phyloP scores from a whole-genome alignment of 2,888 invertebrate species.

The Onthophagus sagittarius region DNA sequence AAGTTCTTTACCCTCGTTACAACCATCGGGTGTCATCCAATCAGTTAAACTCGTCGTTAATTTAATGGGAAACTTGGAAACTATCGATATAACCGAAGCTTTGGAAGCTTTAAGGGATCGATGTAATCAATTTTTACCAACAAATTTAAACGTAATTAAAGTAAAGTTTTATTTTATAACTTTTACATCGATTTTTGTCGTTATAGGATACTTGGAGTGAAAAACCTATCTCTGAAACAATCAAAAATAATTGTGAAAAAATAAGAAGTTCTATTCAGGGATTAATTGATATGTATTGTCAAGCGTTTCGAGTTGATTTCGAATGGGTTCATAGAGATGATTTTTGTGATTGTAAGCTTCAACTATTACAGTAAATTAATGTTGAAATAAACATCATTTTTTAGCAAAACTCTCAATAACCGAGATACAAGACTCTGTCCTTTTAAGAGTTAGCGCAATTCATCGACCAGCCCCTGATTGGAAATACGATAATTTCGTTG shows the following conservation, averaged over 20 bases:
- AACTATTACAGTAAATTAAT: not conserved
- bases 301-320: constrained; percentile 81
- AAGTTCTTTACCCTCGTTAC: constrained; percentile 47
- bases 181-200: not conserved
- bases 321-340: constrained; percentile 51
- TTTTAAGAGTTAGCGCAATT: constrained; percentile 78
- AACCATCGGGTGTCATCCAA: constrained; percentile 75
- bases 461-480: constrained; percentile 74
- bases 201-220: constrained; percentile 34
- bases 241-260: constrained; percentile 65
- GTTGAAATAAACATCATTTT: constrained; percentile 25
- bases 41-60: constrained; percentile 91
- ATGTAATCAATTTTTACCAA: constrained; percentile 35
- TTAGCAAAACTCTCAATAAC: constrained; percentile 66
- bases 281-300: constrained; percentile 80
- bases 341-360: constrained; percentile 42
- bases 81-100: constrained; percentile 77
- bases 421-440: constrained; percentile 69
- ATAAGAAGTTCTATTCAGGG: constrained; percentile 77
- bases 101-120: constrained; percentile 48
- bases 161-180: not conserved
- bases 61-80: constrained; percentile 83
- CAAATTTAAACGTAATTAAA: constrained; percentile 31
- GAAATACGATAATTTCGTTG: constrained; percentile 80
- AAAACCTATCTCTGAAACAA: constrained; percentile 57